These are phyloP conservation scores for Microplitis demolitor DNA, from an alignment of 1,140 invertebrate genomes.

Conservation along the genomic window DNA sequence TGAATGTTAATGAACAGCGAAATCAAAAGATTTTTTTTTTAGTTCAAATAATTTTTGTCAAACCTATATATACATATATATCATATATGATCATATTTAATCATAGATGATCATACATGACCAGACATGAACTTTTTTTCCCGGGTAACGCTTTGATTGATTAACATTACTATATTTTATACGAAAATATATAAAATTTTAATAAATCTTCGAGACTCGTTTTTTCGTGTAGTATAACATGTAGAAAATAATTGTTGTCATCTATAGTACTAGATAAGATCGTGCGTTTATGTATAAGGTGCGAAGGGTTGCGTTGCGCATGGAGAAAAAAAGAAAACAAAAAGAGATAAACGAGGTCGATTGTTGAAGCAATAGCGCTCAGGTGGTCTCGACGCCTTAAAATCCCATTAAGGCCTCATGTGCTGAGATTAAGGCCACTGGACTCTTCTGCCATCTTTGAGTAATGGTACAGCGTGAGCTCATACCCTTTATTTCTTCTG, in stretches of 20 bases:
- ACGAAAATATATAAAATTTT: too few species aligned
- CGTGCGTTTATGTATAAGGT: conserved; percentile 12
- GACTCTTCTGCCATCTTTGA: conserved; percentile 57
- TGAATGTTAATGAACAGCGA: too few species aligned
- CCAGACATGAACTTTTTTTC: too few species aligned
- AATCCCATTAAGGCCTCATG: conserved; percentile 63
- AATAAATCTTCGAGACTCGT: too few species aligned
- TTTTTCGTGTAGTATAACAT: neutral
- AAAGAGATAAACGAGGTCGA: conserved; percentile 55
- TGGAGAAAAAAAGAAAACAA: conserved; percentile 25
- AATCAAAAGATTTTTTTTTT: too few species aligned
- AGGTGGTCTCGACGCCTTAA: conserved; percentile 60
- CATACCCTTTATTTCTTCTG: neutral
- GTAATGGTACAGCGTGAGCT: conserved; percentile 46
- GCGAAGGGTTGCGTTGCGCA: neutral
- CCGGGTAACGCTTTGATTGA: too few species aligned
- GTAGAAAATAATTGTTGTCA: neutral
- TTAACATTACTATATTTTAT: too few species aligned
- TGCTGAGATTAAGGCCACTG: conserved; percentile 59
- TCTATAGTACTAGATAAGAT: neutral
- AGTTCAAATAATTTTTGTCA: too few species aligned
- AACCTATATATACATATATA: too few species aligned
- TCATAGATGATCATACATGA: too few species aligned
- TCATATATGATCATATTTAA: too few species aligned
- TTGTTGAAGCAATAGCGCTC: conserved; percentile 44